Percentiles rank a stretch among this genome's conserved stretches.
Evolutionary conservation across 2,797 vertebrate species (phyloP).

Genomic region (Alcedo atthis): DNA sequence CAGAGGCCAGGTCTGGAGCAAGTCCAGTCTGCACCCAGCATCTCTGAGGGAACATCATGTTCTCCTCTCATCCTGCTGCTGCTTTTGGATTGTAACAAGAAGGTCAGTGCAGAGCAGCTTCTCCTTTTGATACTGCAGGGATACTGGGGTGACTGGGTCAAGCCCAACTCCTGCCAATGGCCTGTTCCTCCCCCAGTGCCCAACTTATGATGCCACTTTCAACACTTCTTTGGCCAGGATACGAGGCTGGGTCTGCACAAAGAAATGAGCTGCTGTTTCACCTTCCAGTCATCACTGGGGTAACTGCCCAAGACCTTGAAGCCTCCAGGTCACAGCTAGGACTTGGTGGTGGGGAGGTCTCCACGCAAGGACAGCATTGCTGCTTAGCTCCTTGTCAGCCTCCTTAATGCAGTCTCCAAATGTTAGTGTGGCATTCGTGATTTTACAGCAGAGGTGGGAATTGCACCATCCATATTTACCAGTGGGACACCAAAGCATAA

Average conservation of each 20-base stretch:
- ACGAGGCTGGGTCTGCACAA: not conserved
- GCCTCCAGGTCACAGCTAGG: not conserved
- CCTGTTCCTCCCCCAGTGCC: not conserved
- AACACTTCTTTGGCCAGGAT: not conserved
- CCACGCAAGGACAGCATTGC: not conserved
- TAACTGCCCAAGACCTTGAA: not conserved
- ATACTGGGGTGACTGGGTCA: not conserved
- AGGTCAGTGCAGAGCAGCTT: not conserved
- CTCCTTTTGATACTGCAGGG: not conserved
- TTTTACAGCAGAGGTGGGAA: not conserved
- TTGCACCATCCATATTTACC: not conserved
- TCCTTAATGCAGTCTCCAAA: not conserved
- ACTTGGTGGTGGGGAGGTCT: not conserved
- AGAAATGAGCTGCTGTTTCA: not conserved
- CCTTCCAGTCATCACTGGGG: too few species aligned
- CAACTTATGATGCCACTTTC: not conserved
- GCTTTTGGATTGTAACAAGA: not conserved
- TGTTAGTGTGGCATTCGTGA: accelerated
- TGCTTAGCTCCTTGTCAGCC: not conserved
- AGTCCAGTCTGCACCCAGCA: not conserved
- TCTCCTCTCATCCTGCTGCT: not conserved
- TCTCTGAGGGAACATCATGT: not conserved
- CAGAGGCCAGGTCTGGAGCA: not conserved
- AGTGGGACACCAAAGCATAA: not conserved
- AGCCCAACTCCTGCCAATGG: not conserved